These are phyloP conservation scores for Tokudaia muenninki DNA, from an alignment of 2,797 vertebrate species.

Conservation along the genomic window DNA sequence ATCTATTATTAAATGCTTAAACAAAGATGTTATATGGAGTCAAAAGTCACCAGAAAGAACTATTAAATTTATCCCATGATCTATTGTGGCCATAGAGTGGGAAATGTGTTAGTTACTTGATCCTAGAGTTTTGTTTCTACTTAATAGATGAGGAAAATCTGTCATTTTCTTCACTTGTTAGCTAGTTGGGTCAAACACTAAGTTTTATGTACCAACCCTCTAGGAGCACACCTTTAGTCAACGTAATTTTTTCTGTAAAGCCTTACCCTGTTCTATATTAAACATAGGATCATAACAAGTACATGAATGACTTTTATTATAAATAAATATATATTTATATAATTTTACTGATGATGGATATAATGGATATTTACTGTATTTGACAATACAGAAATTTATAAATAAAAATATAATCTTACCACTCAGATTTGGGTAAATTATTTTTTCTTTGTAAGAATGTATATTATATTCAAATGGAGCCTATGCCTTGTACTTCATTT, in stretches of 20 bases:
- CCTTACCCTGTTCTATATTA: not conserved
- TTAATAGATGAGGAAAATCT: slow-evolving; percentile 52
- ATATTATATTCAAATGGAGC: slow-evolving; percentile 40
- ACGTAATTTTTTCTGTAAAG: slow-evolving; percentile 13
- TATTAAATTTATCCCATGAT: slow-evolving; percentile 22
- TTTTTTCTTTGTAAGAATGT: not conserved
- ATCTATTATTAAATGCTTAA: slow-evolving; percentile 55
- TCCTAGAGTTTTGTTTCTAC: slow-evolving; percentile 51
- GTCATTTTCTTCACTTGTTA: slow-evolving; percentile 11
- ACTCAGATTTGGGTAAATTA: slow-evolving; percentile 15
- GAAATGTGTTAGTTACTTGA: slow-evolving; percentile 42
- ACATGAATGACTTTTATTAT: not conserved
- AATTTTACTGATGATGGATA: slow-evolving; percentile 40
- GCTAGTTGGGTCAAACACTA: not conserved
- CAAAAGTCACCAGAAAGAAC: slow-evolving; percentile 15
- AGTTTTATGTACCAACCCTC: not conserved
- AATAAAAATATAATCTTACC: slow-evolving; percentile 48
- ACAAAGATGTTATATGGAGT: slow-evolving; percentile 19
- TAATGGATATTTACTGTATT: not conserved
- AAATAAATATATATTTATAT: not conserved
- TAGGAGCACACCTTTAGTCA: slow-evolving; percentile 29
- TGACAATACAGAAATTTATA: slow-evolving; percentile 35
- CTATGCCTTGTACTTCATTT: slow-evolving; percentile 11
- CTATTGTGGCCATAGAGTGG: slow-evolving; percentile 27
- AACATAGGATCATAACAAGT: not conserved